Percentiles rank a stretch among this genome's conserved stretches.
Conservation (phyloP, 2,888 invertebrate species). For the Bibio marci region DNA sequence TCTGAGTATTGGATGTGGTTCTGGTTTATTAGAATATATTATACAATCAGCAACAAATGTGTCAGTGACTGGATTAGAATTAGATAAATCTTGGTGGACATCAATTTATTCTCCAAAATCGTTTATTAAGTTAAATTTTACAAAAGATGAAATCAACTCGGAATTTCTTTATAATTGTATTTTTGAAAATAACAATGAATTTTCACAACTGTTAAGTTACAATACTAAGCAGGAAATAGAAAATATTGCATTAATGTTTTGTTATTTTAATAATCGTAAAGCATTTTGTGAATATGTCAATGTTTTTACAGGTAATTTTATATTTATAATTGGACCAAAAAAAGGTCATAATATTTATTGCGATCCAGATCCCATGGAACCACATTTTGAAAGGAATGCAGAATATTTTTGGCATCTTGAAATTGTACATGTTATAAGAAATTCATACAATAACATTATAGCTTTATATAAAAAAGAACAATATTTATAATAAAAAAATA, state of each 20-base stretch:
- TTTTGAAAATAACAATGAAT: too few species aligned
- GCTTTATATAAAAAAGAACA: too few species aligned
- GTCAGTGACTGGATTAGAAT: conserved; percentile 51
- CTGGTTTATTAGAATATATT: conserved; percentile 70
- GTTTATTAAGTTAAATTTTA: conserved; percentile 47
- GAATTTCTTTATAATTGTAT: too few species aligned
- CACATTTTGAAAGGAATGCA: conserved; percentile 25
- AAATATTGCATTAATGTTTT: conserved; percentile 58
- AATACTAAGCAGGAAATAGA: too few species aligned
- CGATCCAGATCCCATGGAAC: conserved; percentile 49
- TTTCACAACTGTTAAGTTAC: too few species aligned
- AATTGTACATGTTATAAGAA: too few species aligned
- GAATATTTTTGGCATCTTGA: too few species aligned
- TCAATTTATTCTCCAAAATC: conserved; percentile 55
- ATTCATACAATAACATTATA: too few species aligned
- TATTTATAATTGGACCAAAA: conserved; percentile 60
- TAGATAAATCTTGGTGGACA: conserved; percentile 67
- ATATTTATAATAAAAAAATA: too few species aligned
- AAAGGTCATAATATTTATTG: conserved; percentile 45
- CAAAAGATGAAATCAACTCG: too few species aligned
- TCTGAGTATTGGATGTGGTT: conserved; percentile 62
- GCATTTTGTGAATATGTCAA: conserved; percentile 53
- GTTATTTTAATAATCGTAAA: conserved; percentile 58
- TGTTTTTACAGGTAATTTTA: conserved; percentile 40
- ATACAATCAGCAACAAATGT: conserved; percentile 44